Percentiles rank a stretch among this genome's conserved stretches.
phyloP scores from a whole-genome alignment of 1,140 invertebrate genomes.

The Pogonognathellus flavescens region DNA sequence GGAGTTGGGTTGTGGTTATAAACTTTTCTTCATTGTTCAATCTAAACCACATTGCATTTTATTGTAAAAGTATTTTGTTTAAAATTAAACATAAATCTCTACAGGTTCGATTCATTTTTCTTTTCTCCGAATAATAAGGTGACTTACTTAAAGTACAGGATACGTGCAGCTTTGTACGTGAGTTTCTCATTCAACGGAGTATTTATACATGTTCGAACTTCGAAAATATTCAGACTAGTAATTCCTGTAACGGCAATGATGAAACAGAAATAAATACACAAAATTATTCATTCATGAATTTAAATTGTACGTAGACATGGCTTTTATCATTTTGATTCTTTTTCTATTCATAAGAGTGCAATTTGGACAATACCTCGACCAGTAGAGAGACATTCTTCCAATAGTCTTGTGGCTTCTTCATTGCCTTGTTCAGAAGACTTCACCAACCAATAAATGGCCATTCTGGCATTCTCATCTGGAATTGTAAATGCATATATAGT shows the following conservation, averaged over 20 bases:
- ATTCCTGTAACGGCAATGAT: conserved; percentile 74
- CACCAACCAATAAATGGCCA: conserved; percentile 89
- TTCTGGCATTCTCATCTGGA: conserved; percentile 76
- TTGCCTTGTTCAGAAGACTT: conserved; percentile 91
- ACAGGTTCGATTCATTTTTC: not conserved
- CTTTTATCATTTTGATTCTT: not conserved
- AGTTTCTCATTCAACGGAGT: conserved; percentile 88
- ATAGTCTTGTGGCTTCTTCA: conserved; percentile 83
- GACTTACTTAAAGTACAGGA: conserved; percentile 83
- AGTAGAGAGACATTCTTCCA: conserved; percentile 82
- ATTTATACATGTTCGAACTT: conserved; percentile 85
- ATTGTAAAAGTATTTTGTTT: conserved; percentile 65
- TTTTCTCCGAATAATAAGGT: conserved; percentile 61
- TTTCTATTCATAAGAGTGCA: not conserved
- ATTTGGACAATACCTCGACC: conserved; percentile 75
- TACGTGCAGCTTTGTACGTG: conserved; percentile 84
- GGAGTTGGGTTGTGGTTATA: conserved; percentile 84
- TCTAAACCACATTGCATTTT: conserved; percentile 70
- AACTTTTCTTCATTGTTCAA: conserved; percentile 87
- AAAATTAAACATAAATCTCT: not conserved
- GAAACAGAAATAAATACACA: not conserved
- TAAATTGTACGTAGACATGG: not conserved
- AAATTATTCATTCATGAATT: not conserved
- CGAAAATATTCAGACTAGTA: conserved; percentile 83
- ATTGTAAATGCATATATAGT: not conserved